Base-by-base conservation (phyloP, 1,140 invertebrate genomes). In the Aphelenchoides besseyi region DNA sequence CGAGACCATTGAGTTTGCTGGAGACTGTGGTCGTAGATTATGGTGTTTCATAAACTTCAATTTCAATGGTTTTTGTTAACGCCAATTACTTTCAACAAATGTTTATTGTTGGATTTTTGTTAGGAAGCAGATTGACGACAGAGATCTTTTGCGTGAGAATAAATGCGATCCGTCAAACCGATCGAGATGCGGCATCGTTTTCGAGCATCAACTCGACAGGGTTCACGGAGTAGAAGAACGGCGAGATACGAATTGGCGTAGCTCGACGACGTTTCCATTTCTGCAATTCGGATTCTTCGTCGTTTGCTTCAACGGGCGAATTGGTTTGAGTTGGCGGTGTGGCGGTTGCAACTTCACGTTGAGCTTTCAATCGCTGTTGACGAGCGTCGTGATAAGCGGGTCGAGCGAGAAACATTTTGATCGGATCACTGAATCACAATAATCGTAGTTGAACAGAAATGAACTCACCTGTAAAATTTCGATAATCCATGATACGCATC, bases 201-300 rank as follows among this genome's bases (percentile, higher is more conserved):
- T 48, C 12, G 41, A 16, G 12, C 12, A 48, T 48, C 36, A 69
- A 37, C n/a, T 69, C 67, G 28, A 69, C 67, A 9, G 67, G 67
- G 26, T 57, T 69, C 67, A 69, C 57, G 16, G 67, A 69, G n/a
- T 63, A 69, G 30, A 57, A 57, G 36, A 69, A 69, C 2, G 67
- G 67, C 12, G 67, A 26, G 1, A 69, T 69, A 33, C 67, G 55
- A 3, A 69, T 69, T 0, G 67, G 67, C 3, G 67, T 35, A 12
- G 52, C 52, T 18, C 41, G 41, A n/a, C 67, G 67, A 35, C 67
- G 67, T 41, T 67, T 67, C 32, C 23, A 33, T 30, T 67, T 67
- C 64, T 67, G 1, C 12, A 63, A 23, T 48, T 48, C 41, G 41
- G 12, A 16, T n/a, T n/a, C n/a, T n/a, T n/a, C n/a, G 41, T 48